Base-by-base conservation (phyloP, 2,113 vertebrate genomes). In the Girardinichthys multiradiatus region DNA sequence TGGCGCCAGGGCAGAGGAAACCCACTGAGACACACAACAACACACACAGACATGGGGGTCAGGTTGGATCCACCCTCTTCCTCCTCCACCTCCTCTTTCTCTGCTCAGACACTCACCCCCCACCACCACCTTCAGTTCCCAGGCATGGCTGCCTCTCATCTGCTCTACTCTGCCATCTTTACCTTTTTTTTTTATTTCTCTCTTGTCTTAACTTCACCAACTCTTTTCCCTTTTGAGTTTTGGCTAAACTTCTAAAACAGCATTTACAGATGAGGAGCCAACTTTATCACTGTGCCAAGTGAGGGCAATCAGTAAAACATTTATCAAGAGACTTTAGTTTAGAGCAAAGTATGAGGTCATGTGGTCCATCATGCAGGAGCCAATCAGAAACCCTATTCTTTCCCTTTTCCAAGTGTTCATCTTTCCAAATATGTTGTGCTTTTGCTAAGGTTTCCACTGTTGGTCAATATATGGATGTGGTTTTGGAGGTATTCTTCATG, bases 1-100 rank as follows among this genome's bases (percentile, higher is more conserved):
- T 93, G 93, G 94, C 92, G 93, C 93, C 94, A 94, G 92, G 64
- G 85, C 86, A 88, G 80, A 90, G 87, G 90, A 91, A 93, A 93
- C 93, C 92, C 92, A 94, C 91, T 92, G 94, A 92, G 89, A 88
- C 87, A 87, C 90, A 92, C 90, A 93, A 90, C 92, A 90, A 93
- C 91, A 90, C 89, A 92, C 87, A 93, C 83, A 94, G 90, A 93
- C 92, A 92, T 82, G 87, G 90, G 88, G 90, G 91, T 92, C 91
- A 91, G 84, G 74, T 80, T 65, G 74, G 84, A 82, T 84, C 80
- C 85, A 85, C 81, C 83, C 81, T 86, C 84, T 74, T 77, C 76
- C 83, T 69, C 83, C 84, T 54, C 86, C 82, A 33, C 74, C 77
- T 77, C 75, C 68, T 84, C 85, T 78, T 86, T 86, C 80, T 64